Percentiles rank a stretch among this genome's conserved stretches.
Evolutionary conservation across 2,797 vertebrate species (phyloP).

Genomic region (Micromesistius poutassou): DNA sequence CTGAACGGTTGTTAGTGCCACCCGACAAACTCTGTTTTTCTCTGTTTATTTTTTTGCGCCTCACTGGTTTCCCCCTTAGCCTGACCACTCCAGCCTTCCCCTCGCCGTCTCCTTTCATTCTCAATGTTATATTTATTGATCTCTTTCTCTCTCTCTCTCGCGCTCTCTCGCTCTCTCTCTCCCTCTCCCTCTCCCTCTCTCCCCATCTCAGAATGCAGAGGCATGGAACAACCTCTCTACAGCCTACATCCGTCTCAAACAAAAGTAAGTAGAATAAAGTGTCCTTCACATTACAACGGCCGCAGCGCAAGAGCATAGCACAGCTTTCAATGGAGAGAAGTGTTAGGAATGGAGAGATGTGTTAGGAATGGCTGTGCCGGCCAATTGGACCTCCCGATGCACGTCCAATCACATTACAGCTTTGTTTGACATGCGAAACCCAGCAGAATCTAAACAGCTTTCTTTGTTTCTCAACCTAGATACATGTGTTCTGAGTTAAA

Average conservation of each 20-base stretch:
- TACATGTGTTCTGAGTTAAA: no score
- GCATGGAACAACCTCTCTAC: conserved; percentile 98
- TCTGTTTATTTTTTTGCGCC: neutral
- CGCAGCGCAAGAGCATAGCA: neutral
- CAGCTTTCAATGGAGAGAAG: neutral
- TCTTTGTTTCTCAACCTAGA: no score
- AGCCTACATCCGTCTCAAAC: conserved; percentile 88
- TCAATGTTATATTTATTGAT: conserved; percentile 2
- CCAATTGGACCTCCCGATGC: neutral
- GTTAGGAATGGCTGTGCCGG: neutral
- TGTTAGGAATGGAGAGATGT: no score
- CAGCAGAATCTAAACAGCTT: neutral
- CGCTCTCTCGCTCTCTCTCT: neutral
- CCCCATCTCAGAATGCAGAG: conserved; percentile 83
- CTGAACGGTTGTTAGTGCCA: neutral
- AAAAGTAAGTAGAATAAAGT: conserved; percentile 82
- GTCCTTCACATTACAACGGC: neutral
- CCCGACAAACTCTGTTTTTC: neutral
- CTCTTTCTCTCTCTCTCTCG: neutral
- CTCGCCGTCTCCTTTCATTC: neutral
- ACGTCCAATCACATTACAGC: neutral
- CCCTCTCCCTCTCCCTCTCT: neutral
- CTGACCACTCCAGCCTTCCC: neutral
- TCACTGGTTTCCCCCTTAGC: neutral
- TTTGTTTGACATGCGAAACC: neutral